Evolutionary conservation across 2,797 vertebrate genomes (phyloP).

Genomic region (Cynodonichthys magdalenae): DNA sequence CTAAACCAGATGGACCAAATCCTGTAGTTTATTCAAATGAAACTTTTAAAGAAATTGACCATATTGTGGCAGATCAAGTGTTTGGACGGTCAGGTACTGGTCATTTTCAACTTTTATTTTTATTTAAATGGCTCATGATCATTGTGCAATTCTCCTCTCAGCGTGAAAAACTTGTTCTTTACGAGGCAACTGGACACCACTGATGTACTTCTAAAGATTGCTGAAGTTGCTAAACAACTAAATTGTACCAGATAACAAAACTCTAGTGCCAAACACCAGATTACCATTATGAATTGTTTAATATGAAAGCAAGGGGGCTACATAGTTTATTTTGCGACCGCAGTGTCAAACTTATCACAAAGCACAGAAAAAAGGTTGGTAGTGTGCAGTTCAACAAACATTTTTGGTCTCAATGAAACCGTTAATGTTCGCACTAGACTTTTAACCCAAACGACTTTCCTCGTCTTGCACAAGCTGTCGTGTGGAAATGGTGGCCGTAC

Average conservation of each 20-base stretch:
- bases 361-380: slow-evolving; percentile 47
- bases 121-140: slow-evolving; percentile 28
- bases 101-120: slow-evolving; percentile 23
- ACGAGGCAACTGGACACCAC: slow-evolving; percentile 41
- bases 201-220: slow-evolving; percentile 35
- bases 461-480: slow-evolving; percentile 23
- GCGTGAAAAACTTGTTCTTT: slow-evolving; percentile 40
- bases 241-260: slow-evolving; percentile 40
- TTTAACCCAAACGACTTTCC: slow-evolving; percentile 12
- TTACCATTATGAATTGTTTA: slow-evolving; percentile 35
- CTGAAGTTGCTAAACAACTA: slow-evolving; percentile 37
- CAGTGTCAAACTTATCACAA: slow-evolving; percentile 43
- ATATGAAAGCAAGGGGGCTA: slow-evolving; percentile 9
- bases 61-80: slow-evolving; percentile 19
- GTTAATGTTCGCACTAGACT: slow-evolving; percentile 35
- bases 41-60: slow-evolving; percentile 15
- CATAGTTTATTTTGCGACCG: slow-evolving; percentile 41
- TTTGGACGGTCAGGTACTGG: slow-evolving; percentile 45
- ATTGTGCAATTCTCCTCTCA: slow-evolving; percentile 38
- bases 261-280: slow-evolving; percentile 73
- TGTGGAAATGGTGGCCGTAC: slow-evolving; percentile 1
- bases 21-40: slow-evolving; percentile 39
- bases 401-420: slow-evolving; percentile 61
- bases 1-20: slow-evolving; percentile 72
- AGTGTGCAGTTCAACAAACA: slow-evolving; percentile 37